These are phyloP conservation scores for Hafferia zeledoni DNA, from an alignment of 2,797 vertebrate genomes.

Conservation along the genomic window DNA sequence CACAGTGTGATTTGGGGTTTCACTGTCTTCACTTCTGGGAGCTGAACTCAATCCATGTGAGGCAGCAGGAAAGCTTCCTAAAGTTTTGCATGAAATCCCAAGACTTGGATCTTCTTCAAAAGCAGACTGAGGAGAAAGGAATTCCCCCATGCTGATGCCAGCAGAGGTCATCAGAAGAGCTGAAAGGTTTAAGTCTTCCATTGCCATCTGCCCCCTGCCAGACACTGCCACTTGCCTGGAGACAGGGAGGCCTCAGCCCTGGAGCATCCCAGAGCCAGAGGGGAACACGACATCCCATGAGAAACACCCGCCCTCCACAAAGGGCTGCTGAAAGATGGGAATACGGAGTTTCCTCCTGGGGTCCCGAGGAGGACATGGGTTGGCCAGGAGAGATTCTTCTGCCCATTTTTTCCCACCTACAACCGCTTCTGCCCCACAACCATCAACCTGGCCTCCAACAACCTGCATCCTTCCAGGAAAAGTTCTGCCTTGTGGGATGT, in stretches of 20 bases:
- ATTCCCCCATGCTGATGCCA: conserved; percentile 58
- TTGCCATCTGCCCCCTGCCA: not conserved
- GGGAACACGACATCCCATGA: not conserved
- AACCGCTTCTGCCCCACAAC: rapidly evolving
- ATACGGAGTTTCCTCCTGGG: not conserved
- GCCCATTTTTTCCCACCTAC: not conserved
- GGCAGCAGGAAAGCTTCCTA: not conserved
- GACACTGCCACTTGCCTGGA: not conserved
- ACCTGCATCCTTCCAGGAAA: not conserved
- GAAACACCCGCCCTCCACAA: not conserved
- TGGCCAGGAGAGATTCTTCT: not conserved
- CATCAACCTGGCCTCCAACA: not conserved
- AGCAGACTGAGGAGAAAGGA: conserved; percentile 21
- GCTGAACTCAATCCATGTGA: not conserved
- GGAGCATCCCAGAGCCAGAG: not conserved
- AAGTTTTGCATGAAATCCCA: conserved; percentile 18
- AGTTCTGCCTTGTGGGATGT: not conserved
- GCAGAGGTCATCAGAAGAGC: conserved; percentile 58
- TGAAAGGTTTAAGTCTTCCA: conserved; percentile 50
- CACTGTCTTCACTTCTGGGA: conserved; percentile 14
- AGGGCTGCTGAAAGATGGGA: not conserved
- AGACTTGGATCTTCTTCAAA: conserved; percentile 59
- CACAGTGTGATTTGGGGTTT: not conserved
- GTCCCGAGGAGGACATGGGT: not conserved
- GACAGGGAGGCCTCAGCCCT: rapidly evolving